Evolutionary conservation across 1,140 invertebrate species (phyloP), one percentile per base, ranked within the genome.

Genomic region (Melanaphis sacchari): DNA sequence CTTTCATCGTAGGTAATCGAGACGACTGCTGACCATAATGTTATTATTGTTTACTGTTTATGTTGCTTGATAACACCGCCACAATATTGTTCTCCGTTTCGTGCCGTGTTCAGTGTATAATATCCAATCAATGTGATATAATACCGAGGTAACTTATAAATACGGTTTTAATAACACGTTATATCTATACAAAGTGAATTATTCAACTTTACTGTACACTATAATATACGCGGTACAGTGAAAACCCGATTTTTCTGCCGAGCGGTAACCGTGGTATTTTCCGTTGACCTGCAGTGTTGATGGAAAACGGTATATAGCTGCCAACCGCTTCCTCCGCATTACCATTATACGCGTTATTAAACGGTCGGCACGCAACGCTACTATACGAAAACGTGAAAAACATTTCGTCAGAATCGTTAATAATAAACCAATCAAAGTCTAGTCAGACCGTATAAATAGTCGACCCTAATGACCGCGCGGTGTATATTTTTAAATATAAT

Each of bases 401-500:
- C 59, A 76, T 76, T 76, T 76, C 59, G 59, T 76, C 59, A 76
- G 59, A 76, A n/a, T 76, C 59, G 59, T 76, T 76, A 76, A 76
- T 76, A 76, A 76, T 76, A 76, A 76, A n/a, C 59, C 59, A 36
- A 76, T 76, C 59, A 76, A 66, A 66, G 59, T 76, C 59, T 76
- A n/a, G 31, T 76, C 59, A n/a, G 59, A 76, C 59, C 59, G 59
- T 76, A 76, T 76, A 76, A 76, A 76, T 76, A 76, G 59, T n/a
- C 59, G 59, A 76, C 59, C 59, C 31, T 76, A 76, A 76, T 76
- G 59, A 76, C 59, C 31, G 59, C 11, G 59, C 31, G 59, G 18
- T 76, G 59, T 76, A n/a, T 76, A 76, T 76, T 76, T 76, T 76
- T 76, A 76, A 76, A 76, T n/a, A 76, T 54, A n/a, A n/a, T 76